Conservation (phyloP, 1,140 invertebrate genomes). For the Scylla paramamosain region DNA sequence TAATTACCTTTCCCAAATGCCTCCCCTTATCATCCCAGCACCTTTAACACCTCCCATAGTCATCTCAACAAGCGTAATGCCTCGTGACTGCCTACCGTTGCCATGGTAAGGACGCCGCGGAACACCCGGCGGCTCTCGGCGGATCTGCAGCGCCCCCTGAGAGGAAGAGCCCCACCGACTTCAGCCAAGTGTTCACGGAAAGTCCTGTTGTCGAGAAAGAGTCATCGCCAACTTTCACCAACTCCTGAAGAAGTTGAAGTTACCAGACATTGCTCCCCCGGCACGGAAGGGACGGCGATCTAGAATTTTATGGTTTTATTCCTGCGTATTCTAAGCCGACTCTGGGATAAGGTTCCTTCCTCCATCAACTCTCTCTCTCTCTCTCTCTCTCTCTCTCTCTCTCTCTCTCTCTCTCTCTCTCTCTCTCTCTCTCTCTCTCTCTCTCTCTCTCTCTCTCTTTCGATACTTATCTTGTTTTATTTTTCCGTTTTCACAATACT, state of each 20-base stretch:
- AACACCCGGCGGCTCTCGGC: not conserved
- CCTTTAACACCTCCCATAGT: too few relatives aligned
- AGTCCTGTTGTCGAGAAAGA: constrained; percentile 18
- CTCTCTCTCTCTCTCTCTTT: too few relatives aligned
- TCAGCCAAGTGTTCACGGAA: not conserved
- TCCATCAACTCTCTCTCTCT: not conserved
- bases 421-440: not conserved
- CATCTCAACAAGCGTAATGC: too few relatives aligned
- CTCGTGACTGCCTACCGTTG: too few relatives aligned
- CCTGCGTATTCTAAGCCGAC: too few relatives aligned
- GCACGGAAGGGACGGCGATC: not conserved
- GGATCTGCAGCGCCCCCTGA: not conserved
- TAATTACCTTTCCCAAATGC: too few relatives aligned
- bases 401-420: constrained; percentile 44
- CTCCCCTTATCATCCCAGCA: too few relatives aligned
- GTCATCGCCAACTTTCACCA: constrained; percentile 8
- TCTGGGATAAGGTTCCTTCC: too few relatives aligned
- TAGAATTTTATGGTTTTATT: too few relatives aligned
- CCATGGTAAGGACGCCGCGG: too few relatives aligned
- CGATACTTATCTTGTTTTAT: too few relatives aligned
- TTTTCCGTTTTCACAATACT: too few relatives aligned
- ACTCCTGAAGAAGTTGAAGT: constrained; percentile 14
- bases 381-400: constrained; percentile 37
- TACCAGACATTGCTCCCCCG: not conserved
- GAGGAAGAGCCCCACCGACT: not conserved